A percentile compares a stretch with the other conserved stretches of the same genome.
These are phyloP conservation scores for Xyliphius kryptos DNA, from an alignment of 2,113 vertebrate species.

Conservation along the genomic window DNA sequence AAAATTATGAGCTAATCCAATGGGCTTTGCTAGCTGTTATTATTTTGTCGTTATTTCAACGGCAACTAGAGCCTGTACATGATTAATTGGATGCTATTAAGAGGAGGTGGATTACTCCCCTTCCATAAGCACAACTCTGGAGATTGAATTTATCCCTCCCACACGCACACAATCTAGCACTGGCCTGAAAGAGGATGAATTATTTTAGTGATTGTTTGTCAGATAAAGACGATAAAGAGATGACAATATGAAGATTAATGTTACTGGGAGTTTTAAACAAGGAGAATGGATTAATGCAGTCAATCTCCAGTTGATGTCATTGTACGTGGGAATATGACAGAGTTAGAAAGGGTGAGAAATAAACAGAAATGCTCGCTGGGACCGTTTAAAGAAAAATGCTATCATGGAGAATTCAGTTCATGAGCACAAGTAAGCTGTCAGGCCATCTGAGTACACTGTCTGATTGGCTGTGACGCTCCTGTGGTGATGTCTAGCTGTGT, in stretches of 20 bases:
- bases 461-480: constrained; percentile 26
- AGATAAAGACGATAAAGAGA: background rate
- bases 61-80: constrained; percentile 45
- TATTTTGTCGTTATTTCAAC: constrained; percentile 64
- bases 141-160: constrained; percentile 52
- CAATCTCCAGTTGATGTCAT: background rate
- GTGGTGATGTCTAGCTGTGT: constrained; percentile 29
- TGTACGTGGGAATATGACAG: too few relatives aligned
- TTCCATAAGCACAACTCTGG: constrained; percentile 54
- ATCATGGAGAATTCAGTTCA: constrained; percentile 23
- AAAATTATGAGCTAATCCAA: constrained; percentile 62
- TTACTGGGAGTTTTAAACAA: background rate
- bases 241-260: constrained; percentile 4
- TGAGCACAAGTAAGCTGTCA: constrained; percentile 18
- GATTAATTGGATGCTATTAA: constrained; percentile 64
- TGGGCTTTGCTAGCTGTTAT: constrained; percentile 55
- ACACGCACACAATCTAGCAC: constrained; percentile 37
- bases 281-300: constrained; percentile 1
- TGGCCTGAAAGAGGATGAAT: constrained; percentile 44
- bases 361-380: background rate
- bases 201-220: background rate
- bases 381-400: background rate
- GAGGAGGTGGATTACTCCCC: constrained; percentile 53
- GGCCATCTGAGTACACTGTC: constrained; percentile 14
- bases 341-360: too few relatives aligned